Evolutionary conservation across 2,797 vertebrate genomes (phyloP), one percentile per base, ranked within the genome.

Genomic region (Neoniphon sammara): DNA sequence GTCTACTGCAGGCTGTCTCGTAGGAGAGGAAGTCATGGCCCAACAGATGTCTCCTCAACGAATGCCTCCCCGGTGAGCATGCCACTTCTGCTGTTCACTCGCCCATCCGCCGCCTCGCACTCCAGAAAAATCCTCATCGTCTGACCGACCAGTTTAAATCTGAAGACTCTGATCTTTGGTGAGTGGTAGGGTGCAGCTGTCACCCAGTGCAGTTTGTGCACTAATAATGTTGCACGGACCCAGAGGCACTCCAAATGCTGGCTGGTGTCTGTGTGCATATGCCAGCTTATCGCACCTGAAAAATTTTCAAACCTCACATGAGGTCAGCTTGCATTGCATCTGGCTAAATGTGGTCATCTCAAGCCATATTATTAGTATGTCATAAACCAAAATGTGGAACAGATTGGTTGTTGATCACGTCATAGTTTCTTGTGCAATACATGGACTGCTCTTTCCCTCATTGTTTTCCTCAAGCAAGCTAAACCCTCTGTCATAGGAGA

Each of bases 41-140:
- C 69, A 82, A 70, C 85, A 88, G 79, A 86, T 87, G 85, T 83
- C 77, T 87, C 79, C 75, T 83, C 82, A 85, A 80, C 85, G 78
- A 60, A 80, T 68, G 77, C 56, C 72, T 76, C 73, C 80, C 63
- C 9, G 36, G 73, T 73, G 78, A 87, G 39, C 54, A 52, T 75
- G 73, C 64, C 69, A 81, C 73, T 77, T 84, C 69, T 80, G 71
- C 61, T 70, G 66, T 74, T 83, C 66, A 58, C 23, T 82, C 25
- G 8, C 53, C 61, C 31, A 31, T n/a, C 23, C 46, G 44, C 64
- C 73, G 77, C 75, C 83, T 73, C 25, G 3, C 39, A n/a, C 47
- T 63, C 47, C 47, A 75, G 21, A 77, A 80, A 64, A 75, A n/a
- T 20, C 1, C 18, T 75, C 54, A 85, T 65, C 18, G 44, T 77